These are phyloP conservation scores for Terebella lapidaria DNA, from an alignment of 2,888 invertebrate species.

Conservation along the genomic window DNA sequence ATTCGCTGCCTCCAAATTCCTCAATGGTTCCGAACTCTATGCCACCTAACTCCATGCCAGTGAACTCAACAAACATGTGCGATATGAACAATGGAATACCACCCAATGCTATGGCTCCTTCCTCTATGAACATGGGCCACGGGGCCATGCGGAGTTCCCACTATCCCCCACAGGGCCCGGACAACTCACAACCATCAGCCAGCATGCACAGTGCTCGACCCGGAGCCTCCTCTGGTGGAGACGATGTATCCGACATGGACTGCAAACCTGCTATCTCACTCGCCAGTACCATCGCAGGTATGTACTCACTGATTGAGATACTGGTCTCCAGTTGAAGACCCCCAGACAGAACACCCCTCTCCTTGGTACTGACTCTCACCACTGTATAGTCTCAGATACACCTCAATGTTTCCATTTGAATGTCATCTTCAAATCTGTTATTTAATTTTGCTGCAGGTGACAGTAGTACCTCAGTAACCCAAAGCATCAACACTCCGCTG, in stretches of 20 bases:
- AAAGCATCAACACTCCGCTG: conserved; percentile 41
- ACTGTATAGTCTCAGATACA: no score
- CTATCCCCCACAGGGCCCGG: background rate
- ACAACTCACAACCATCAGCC: no score
- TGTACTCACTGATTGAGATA: no score
- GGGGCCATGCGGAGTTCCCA: background rate
- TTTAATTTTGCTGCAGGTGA: conserved; percentile 13
- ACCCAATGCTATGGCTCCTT: background rate
- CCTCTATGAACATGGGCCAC: background rate
- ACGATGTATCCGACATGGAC: no score
- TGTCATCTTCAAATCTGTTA: background rate
- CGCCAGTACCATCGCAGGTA: no score
- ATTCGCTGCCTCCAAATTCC: background rate
- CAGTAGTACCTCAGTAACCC: conserved; percentile 35
- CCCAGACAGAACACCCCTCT: no score
- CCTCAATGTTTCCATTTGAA: no score
- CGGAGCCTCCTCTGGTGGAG: no score
- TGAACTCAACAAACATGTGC: background rate
- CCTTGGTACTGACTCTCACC: no score
- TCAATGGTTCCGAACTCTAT: background rate
- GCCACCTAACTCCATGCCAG: background rate
- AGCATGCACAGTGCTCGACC: no score
- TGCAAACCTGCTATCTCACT: no score
- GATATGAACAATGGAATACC: conserved; percentile 1
- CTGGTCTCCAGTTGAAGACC: no score